These are phyloP conservation scores for Philereme vetulata DNA, from an alignment of 2,888 invertebrate genomes.

Conservation along the genomic window DNA sequence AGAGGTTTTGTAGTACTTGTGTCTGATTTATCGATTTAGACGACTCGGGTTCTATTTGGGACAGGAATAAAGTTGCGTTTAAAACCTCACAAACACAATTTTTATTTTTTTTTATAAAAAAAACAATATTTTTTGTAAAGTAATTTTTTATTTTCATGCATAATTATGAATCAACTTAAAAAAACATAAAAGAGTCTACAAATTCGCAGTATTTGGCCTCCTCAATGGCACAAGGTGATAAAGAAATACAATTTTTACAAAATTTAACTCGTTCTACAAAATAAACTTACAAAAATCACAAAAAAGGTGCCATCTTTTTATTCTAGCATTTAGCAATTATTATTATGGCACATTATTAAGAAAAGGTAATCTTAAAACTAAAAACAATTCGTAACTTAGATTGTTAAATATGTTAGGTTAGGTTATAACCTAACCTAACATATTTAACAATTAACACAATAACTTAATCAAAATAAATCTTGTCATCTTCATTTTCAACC, in stretches of 20 bases:
- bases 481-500: constrained; percentile 11
- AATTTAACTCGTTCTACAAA: constrained; percentile 1
- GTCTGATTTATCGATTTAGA: constrained; percentile 18
- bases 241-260: constrained; percentile 3
- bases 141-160: constrained; percentile 7
- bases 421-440: too few relatives aligned
- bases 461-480: constrained; percentile 14
- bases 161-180: constrained; percentile 16
- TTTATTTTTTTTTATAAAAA: constrained; percentile 1
- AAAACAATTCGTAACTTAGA: constrained; percentile 7
- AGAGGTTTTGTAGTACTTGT: constrained; percentile 16
- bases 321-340: constrained; percentile 3
- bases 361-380: constrained; percentile 3
- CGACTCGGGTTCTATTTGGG: constrained; percentile 18
- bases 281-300: background rate
- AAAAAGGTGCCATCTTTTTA: background rate
- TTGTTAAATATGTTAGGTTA: too few relatives aligned
- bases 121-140: constrained; percentile 12
- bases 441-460: constrained; percentile 14
- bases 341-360: background rate
- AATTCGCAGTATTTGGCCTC: constrained; percentile 16
- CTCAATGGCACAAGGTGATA: constrained; percentile 15
- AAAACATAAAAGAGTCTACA: constrained; percentile 12
- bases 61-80: constrained; percentile 17
- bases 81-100: constrained; percentile 10